Percentiles rank a stretch among this genome's conserved stretches.
phyloP scores from a whole-genome alignment of 2,888 invertebrate species.

The Cordilura impudica region DNA sequence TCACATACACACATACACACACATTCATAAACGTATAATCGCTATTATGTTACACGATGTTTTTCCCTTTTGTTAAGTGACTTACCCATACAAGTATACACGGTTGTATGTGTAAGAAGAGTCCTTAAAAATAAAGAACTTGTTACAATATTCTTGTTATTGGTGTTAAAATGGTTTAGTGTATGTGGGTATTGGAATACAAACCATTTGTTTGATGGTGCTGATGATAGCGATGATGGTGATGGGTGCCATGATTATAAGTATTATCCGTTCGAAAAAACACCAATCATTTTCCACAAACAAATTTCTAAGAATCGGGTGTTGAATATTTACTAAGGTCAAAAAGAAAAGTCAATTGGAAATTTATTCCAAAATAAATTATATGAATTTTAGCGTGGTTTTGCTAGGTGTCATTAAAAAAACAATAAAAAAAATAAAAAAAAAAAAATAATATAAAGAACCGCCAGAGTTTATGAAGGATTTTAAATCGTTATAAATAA shows the following conservation, averaged over 20 bases:
- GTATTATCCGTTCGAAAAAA: slow-evolving; percentile 39
- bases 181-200: slow-evolving; percentile 1
- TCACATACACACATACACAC: not conserved
- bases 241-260: slow-evolving; percentile 50
- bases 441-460: no score
- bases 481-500: no score
- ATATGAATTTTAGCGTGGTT: no score
- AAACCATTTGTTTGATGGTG: slow-evolving; percentile 10
- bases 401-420: no score
- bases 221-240: slow-evolving; percentile 13
- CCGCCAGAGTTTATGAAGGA: no score
- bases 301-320: slow-evolving; percentile 17
- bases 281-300: slow-evolving; percentile 14
- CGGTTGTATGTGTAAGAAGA: not conserved
- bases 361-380: no score
- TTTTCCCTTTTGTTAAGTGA: not conserved
- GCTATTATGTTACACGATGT: not conserved
- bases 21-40: not conserved
- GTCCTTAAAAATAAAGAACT: slow-evolving; percentile 23
- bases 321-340: slow-evolving; percentile 32
- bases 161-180: no score
- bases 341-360: slow-evolving; percentile 14
- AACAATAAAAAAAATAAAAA: not conserved
- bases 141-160: not conserved
- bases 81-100: not conserved